These are phyloP conservation scores for Rhyacichthys aspro DNA, from an alignment of 2,797 vertebrate species.

Conservation along the genomic window DNA sequence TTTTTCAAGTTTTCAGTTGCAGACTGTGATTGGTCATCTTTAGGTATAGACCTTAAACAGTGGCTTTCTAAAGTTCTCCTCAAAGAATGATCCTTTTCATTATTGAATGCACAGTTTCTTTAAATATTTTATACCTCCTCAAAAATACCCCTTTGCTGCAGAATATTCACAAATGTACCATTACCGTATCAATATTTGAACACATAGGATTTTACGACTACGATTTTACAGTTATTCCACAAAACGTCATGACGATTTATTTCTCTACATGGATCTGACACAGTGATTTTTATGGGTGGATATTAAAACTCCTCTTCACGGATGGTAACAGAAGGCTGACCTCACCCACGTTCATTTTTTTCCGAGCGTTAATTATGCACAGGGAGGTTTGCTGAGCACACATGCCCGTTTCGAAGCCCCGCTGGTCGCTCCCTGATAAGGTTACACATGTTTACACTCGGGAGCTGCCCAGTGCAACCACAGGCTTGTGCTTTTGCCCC, in stretches of 20 bases:
- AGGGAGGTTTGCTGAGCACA: conserved; percentile 49
- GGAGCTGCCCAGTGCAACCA: conserved; percentile 33
- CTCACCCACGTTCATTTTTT: conserved; percentile 51
- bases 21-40: too few relatives aligned
- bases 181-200: conserved; percentile 50
- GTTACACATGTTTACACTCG: conserved; percentile 43
- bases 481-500: conserved; percentile 33
- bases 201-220: conserved; percentile 29
- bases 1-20: too few relatives aligned
- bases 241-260: conserved; percentile 18
- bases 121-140: conserved; percentile 33
- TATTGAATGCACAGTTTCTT: conserved; percentile 1
- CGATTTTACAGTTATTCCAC: conserved; percentile 22
- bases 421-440: conserved; percentile 25
- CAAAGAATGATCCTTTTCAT: too few relatives aligned
- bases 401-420: conserved; percentile 24
- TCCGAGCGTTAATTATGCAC: conserved; percentile 52
- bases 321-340: conserved; percentile 49
- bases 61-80: too few relatives aligned
- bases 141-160: conserved; percentile 20
- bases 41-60: too few relatives aligned
- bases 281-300: conserved; percentile 3
- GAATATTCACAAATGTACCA: conserved; percentile 37
- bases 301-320: conserved; percentile 15
- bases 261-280: conserved; percentile 2